These are phyloP conservation scores for Gadopsis bispinosus DNA, from an alignment of 2,797 vertebrate genomes.

Conservation along the genomic window DNA sequence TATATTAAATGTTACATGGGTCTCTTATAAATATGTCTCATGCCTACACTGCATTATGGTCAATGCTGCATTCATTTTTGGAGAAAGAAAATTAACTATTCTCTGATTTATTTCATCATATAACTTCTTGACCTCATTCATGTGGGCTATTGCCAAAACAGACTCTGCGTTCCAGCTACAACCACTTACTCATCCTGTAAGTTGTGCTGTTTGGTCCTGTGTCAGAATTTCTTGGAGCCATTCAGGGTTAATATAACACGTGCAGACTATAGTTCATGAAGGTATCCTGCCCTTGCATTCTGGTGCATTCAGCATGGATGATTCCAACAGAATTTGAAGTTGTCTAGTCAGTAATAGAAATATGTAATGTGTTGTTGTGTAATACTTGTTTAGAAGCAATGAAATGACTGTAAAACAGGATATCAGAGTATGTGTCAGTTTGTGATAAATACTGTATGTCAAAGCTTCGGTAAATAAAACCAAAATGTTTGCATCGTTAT, in stretches of 20 bases:
- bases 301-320: not conserved
- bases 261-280: constrained; percentile 30
- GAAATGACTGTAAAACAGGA: constrained; percentile 8
- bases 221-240: constrained; percentile 27
- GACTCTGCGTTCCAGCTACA: constrained; percentile 51
- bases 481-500: not conserved
- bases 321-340: not conserved
- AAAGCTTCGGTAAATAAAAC: not conserved
- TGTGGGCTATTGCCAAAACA: constrained; percentile 56
- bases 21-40: not conserved
- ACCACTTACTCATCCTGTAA: constrained; percentile 61
- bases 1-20: constrained; percentile 1
- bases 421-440: constrained; percentile 5
- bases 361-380: not conserved
- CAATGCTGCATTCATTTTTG: constrained; percentile 14
- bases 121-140: constrained; percentile 47
- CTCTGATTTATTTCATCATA: constrained; percentile 43
- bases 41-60: not conserved
- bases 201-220: constrained; percentile 42
- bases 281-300: constrained; percentile 19
- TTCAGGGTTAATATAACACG: constrained; percentile 42
- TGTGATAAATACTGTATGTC: constrained; percentile 25
- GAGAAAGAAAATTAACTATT: constrained; percentile 19
- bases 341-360: constrained; percentile 4
- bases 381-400: constrained; percentile 10